These are phyloP conservation scores for Drosophila suboccidentalis DNA, from an alignment of 2,888 invertebrate genomes.

Conservation along the genomic window DNA sequence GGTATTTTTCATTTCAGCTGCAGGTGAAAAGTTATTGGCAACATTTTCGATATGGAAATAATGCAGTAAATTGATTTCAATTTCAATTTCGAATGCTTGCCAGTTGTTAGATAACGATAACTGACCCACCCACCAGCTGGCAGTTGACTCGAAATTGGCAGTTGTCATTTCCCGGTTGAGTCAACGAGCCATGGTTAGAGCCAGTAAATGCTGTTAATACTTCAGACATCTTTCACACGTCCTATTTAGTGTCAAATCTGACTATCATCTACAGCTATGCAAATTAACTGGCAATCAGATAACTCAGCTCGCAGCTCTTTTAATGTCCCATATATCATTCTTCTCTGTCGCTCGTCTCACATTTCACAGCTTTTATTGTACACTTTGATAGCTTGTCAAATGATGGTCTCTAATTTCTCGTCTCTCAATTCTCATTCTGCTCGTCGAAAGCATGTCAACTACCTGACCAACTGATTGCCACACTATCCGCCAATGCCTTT, in stretches of 20 bases:
- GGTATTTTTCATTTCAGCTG: slow-evolving; percentile 17
- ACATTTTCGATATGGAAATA: slow-evolving; percentile 21
- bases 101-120: slow-evolving; percentile 15
- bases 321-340: slow-evolving; percentile 46
- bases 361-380: slow-evolving; percentile 42
- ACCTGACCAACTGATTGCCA: slow-evolving; percentile 43
- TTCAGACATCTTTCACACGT: slow-evolving; percentile 45
- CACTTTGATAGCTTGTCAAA: slow-evolving; percentile 19
- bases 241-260: slow-evolving; percentile 30
- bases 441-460: slow-evolving; percentile 69
- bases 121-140: neutral
- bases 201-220: neutral
- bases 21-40: slow-evolving; percentile 34
- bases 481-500: slow-evolving; percentile 42
- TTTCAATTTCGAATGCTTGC: slow-evolving; percentile 15
- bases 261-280: slow-evolving; percentile 27
- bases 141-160: neutral
- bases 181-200: neutral
- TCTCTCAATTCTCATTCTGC: slow-evolving; percentile 7
- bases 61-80: slow-evolving; percentile 33
- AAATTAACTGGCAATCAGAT: slow-evolving; percentile 46
- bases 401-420: slow-evolving; percentile 13
- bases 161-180: slow-evolving; percentile 14
- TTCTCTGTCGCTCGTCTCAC: slow-evolving; percentile 27
- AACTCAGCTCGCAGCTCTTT: slow-evolving; percentile 20